Percentiles rank a stretch among this genome's conserved stretches.
phyloP scores from a whole-genome alignment of 2,797 vertebrate species.

The Crossoptilon crossoptilon region DNA sequence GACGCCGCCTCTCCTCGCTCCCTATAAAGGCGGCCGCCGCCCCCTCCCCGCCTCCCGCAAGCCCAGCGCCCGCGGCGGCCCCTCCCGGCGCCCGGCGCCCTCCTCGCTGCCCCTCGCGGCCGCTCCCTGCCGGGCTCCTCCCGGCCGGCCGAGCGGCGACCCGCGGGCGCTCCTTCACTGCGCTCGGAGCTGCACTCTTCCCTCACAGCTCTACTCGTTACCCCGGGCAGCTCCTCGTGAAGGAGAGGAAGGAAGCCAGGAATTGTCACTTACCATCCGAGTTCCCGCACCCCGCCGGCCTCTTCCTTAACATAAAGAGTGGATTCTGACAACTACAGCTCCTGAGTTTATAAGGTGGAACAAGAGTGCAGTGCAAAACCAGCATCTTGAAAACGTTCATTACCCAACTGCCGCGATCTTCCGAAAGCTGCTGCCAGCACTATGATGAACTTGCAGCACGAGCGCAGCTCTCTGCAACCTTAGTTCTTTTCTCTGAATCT shows the following conservation, averaged over 20 bases:
- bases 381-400: not conserved
- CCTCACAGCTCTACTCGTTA: rapidly evolving
- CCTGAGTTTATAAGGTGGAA: not conserved
- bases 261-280: not conserved
- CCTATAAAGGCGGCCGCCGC: not conserved
- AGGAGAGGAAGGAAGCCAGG: not conserved
- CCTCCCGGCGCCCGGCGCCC: not conserved
- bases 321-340: not conserved
- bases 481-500: not conserved
- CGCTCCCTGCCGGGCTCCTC: no score
- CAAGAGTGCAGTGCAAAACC: no score
- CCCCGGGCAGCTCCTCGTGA: not conserved
- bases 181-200: not conserved
- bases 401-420: not conserved
- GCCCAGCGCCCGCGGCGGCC: not conserved
- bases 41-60: not conserved
- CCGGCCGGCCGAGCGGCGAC: not conserved
- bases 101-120: no score
- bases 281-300: not conserved
- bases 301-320: no score
- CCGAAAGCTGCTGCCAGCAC: rapidly evolving
- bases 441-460: not conserved
- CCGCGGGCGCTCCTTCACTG: not conserved
- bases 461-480: not conserved
- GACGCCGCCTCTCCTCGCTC: not conserved